Base-by-base conservation (phyloP, 2,888 invertebrate genomes). In the Therioaphis trifolii region DNA sequence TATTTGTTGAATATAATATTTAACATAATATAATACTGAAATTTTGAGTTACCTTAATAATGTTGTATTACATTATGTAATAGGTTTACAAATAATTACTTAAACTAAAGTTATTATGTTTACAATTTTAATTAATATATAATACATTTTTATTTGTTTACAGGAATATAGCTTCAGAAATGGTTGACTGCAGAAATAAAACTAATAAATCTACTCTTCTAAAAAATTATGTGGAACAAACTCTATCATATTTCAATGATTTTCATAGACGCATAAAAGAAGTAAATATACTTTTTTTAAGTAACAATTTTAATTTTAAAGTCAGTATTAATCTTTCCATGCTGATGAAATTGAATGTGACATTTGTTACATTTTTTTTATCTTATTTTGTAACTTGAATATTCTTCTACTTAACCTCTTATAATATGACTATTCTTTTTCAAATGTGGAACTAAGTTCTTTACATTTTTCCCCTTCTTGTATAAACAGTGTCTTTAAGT, bases 121-220 rank as follows among this genome's bases (percentile, higher is more conserved):
- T 35, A 35, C 7, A 35, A 35, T 35, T 35, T n/a, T n/a, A n/a
- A n/a, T n/a, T n/a, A 24, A 49, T 52, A 68, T 40, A 55, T 49
- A 49, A 63, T 4, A 49, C 15, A 0, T n/a, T 46, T 63, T 0
- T 68, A 40, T 77, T 69, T 72, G 11, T 72, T 71, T 24, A 46
- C 61, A 82, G 82, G 49, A 82, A 82, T 74, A 40, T 82, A 74
- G 21, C 21, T 4, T 49, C 82, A 66, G 82, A 82, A 74, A 63
- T 82, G 35, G 12, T 82, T n/a, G 82, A 82, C 49, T 82, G 82
- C 40, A 82, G 82, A 21, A 82, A 82, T 82, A 82, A 82, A 74
- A 15, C 18, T 24, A 82, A 82, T 71, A 82, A 82, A 74, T 82
- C 82, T 18, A 46, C n/a, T 74, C 72, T 82, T 74, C 7, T 82